These are phyloP conservation scores for Petrocephalus zakoni DNA, from an alignment of 2,113 vertebrate species.

Conservation along the genomic window DNA sequence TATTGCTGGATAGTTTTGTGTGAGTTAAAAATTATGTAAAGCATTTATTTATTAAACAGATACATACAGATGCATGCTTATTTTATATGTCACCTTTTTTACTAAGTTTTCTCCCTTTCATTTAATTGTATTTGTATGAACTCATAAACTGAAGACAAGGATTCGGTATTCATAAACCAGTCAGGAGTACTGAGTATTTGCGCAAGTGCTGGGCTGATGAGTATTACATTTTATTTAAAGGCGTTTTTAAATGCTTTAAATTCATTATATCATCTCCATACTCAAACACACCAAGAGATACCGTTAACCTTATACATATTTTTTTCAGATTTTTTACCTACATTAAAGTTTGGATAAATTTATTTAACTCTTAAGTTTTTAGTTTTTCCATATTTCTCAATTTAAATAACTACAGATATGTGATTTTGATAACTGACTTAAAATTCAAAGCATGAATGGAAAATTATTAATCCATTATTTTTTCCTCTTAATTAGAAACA, in stretches of 20 bases:
- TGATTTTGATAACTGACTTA: background rate
- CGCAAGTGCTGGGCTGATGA: background rate
- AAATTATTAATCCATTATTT: background rate
- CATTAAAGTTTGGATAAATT: background rate
- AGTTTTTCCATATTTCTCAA: background rate
- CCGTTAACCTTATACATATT: background rate
- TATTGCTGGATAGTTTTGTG: background rate
- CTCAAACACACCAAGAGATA: background rate
- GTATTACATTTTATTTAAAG: background rate
- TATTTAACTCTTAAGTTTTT: background rate
- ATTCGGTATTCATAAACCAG: background rate
- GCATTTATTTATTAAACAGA: background rate
- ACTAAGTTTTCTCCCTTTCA: background rate
- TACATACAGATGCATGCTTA: background rate
- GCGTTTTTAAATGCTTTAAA: background rate
- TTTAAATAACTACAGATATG: background rate
- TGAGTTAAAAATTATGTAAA: background rate
- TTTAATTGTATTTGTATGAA: background rate
- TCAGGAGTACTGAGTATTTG: background rate
- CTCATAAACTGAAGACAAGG: background rate
- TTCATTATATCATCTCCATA: background rate
- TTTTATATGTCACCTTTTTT: background rate
- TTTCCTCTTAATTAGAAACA: background rate
- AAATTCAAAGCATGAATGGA: background rate
- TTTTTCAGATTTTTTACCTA: background rate